phyloP scores from a whole-genome alignment of 2,797 vertebrate species.

The Ceryle rudis region DNA sequence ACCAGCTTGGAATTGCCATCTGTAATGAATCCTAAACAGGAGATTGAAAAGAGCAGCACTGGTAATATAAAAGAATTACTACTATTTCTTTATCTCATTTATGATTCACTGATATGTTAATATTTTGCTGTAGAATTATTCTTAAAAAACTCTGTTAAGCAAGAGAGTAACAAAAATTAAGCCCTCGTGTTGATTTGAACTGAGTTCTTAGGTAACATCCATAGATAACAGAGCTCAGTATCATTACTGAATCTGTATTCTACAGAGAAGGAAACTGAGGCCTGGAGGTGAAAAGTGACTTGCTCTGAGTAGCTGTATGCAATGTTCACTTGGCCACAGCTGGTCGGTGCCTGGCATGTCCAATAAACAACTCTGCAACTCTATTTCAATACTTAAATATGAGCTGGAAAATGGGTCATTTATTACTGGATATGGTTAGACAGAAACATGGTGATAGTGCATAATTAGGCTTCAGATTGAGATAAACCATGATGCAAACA shows the following conservation, averaged over 20 bases:
- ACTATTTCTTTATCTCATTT: not conserved
- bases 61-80: not conserved
- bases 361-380: not conserved
- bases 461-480: not conserved
- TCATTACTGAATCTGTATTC: not conserved
- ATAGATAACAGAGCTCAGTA: not conserved
- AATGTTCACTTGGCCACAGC: not conserved
- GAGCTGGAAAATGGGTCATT: not conserved
- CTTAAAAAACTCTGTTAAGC: not conserved
- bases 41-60: slow-evolving; percentile 29
- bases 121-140: not conserved
- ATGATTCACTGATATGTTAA: not conserved
- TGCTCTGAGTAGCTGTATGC: not conserved
- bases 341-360: not conserved
- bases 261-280: not conserved
- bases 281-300: not conserved
- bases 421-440: not conserved
- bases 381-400: not conserved
- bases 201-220: not conserved
- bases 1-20: slow-evolving; percentile 95
- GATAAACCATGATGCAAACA: not conserved
- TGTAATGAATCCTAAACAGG: slow-evolving; percentile 90
- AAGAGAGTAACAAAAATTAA: not conserved
- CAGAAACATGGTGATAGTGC: not conserved
- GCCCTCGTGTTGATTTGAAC: not conserved